Evolutionary conservation across 1,140 invertebrate species (phyloP).

Genomic region (Episyrphus balteatus): DNA sequence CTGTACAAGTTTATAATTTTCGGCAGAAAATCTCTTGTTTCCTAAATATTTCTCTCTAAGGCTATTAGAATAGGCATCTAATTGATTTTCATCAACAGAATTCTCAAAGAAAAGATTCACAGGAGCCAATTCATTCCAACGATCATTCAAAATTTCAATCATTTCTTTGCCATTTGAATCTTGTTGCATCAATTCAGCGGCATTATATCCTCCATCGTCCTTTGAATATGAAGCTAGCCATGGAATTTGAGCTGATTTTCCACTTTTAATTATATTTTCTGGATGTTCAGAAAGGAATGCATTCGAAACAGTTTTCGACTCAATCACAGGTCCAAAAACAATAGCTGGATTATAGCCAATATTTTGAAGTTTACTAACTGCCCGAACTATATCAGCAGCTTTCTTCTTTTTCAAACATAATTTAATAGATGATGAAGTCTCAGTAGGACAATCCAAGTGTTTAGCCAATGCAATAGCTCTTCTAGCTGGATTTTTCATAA

Average conservation of each 20-base stretch:
- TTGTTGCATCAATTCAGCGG: conserved; percentile 20
- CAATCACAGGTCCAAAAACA: conserved; percentile 46
- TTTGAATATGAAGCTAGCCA: conserved; percentile 41
- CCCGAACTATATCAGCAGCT: conserved; percentile 21
- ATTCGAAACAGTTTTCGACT: conserved; percentile 18
- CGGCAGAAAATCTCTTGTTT: conserved; percentile 7
- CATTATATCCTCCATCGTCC: conserved; percentile 44
- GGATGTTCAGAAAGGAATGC: conserved; percentile 43
- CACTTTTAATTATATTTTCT: conserved; percentile 37
- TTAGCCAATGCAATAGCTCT: conserved; percentile 44
- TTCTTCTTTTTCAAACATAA: conserved; percentile 45
- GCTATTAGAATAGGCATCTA: conserved; percentile 12
- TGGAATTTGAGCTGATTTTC: conserved; percentile 40
- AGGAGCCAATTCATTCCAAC: conserved; percentile 16
- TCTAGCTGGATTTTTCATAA: conserved; percentile 41
- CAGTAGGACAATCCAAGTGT: conserved; percentile 43
- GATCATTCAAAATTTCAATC: conserved; percentile 13
- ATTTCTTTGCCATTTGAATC: neutral
- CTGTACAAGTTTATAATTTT: conserved; percentile 15
- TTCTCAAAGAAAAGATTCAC: neutral
- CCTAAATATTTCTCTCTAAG: conserved; percentile 15
- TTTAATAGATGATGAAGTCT: too few relatives aligned
- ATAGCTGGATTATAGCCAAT: conserved; percentile 46
- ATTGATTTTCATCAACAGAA: neutral
- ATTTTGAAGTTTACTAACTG: conserved; percentile 16